Evolutionary conservation across 2,113 vertebrate species (phyloP), one percentile per base, ranked within the genome.

Genomic region (Thomomys bottae): DNA sequence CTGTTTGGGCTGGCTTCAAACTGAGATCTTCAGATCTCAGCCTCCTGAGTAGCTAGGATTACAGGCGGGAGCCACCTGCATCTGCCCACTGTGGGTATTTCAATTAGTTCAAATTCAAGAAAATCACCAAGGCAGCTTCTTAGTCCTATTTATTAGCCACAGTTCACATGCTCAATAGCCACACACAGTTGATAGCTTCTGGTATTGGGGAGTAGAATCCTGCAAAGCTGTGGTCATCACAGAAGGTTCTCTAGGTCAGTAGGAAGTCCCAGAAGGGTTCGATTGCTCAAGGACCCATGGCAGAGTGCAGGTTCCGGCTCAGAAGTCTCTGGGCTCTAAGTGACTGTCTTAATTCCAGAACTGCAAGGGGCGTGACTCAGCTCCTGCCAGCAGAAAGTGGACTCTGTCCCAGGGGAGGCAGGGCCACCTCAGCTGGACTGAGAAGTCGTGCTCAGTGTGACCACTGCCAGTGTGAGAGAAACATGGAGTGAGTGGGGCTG

Each of bases 401-500:
- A 97, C 95, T 96, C 73, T 97, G 95, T 20, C 70, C 83, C 87
- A 72, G 34, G 78, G 80, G 77, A 54, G n/a, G 61, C 77, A 64
- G 72, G 87, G 76, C 63, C 57, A 92, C 57, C 80, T 84, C 34
- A 81, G 68, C 36, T n/a, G 0, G 1, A 26, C n/a, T 71, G 28
- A 42, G 61, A 64, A 71, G 76, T 73, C 70, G 23, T 17, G 38
- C 49, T 89, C 90, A 94, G 49, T 96, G 84, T 84, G 84, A 81
- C 40, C 23, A 57, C 59, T 92, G 77, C 77, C 57, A 71, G 71
- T 30, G 64, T 11, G 14, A 66, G 87, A 86, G 86, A 84, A 77
- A 68, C 78, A 95, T 96, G 96, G 90, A 93, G 95, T 97, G 84
- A 93, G 96, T 95, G 34, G 57, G 3, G 3, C 40, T 5, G 49